Percentiles rank a stretch among this genome's conserved stretches.
These are phyloP conservation scores for Heliconius melpomene DNA, from an alignment of 1,140 invertebrate species.

Conservation along the genomic window DNA sequence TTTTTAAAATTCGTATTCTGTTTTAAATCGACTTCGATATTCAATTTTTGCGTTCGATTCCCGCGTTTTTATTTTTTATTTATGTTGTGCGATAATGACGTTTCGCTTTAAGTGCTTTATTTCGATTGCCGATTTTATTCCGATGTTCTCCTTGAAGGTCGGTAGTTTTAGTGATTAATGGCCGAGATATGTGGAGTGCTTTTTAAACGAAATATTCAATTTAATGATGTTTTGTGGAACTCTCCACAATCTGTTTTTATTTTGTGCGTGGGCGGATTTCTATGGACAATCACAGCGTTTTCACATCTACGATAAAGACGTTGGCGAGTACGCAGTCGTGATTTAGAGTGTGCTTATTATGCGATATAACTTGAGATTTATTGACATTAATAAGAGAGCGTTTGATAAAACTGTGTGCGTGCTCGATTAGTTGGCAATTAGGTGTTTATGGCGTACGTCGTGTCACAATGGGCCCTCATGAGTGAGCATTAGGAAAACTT, in stretches of 20 bases:
- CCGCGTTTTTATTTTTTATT: conserved; percentile 75
- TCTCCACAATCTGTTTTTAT: conserved; percentile 63
- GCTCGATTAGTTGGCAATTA: conserved; percentile 51
- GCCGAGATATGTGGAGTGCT: conserved; percentile 77
- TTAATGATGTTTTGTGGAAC: conserved; percentile 77
- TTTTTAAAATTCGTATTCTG: conserved; percentile 79
- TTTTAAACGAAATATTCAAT: conserved; percentile 81
- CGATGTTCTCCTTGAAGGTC: conserved; percentile 79
- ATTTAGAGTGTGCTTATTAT: conserved; percentile 33
- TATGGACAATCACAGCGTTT: conserved; percentile 33
- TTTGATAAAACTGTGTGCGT: conserved; percentile 50
- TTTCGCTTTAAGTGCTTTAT: conserved; percentile 81
- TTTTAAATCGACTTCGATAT: conserved; percentile 79
- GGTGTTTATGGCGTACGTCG: conserved; percentile 49
- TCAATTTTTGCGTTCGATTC: conserved; percentile 80
- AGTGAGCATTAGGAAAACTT: conserved; percentile 40
- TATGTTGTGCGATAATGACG: conserved; percentile 80
- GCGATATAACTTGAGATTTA: conserved; percentile 46
- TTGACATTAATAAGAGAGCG: conserved; percentile 48
- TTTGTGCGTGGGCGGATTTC: conserved; percentile 35
- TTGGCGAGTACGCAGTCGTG: conserved; percentile 22
- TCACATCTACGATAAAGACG: conserved; percentile 39
- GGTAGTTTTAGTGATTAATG: conserved; percentile 81
- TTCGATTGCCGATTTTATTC: conserved; percentile 80
- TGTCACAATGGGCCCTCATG: conserved; percentile 56